Percentiles rank a stretch among this genome's conserved stretches.
These are phyloP conservation scores for Nipponia nippon DNA, from an alignment of 2,113 vertebrate genomes.

Conservation along the genomic window DNA sequence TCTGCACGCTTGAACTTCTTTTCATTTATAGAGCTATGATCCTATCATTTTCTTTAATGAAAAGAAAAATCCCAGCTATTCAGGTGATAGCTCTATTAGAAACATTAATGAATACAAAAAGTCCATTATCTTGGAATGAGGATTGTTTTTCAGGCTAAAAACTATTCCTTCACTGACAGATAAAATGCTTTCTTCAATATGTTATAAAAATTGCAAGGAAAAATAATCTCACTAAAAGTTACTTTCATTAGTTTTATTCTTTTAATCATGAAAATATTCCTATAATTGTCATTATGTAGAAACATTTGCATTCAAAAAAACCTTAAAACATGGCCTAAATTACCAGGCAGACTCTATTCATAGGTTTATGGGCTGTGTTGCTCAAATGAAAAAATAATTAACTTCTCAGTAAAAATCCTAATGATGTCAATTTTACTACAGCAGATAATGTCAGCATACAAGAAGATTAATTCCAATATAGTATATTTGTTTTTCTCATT, in stretches of 20 bases:
- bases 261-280: conserved; percentile 4
- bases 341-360: background rate
- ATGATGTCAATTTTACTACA: background rate
- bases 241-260: background rate
- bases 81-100: background rate
- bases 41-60: background rate
- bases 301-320: background rate
- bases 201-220: background rate
- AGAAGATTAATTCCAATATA: background rate
- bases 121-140: background rate
- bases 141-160: background rate
- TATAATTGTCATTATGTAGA: background rate
- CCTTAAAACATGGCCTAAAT: background rate
- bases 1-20: background rate
- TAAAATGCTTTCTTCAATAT: background rate
- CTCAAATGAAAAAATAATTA: conserved; percentile 39
- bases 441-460: background rate
- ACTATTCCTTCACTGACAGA: background rate
- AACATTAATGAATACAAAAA: background rate
- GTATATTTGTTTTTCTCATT: background rate
- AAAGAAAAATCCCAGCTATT: background rate
- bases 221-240: background rate
- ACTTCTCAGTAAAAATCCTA: background rate
- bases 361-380: background rate
- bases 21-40: background rate